Conservation (phyloP, 2,113 vertebrate species). For the Oncorhynchus keta region DNA sequence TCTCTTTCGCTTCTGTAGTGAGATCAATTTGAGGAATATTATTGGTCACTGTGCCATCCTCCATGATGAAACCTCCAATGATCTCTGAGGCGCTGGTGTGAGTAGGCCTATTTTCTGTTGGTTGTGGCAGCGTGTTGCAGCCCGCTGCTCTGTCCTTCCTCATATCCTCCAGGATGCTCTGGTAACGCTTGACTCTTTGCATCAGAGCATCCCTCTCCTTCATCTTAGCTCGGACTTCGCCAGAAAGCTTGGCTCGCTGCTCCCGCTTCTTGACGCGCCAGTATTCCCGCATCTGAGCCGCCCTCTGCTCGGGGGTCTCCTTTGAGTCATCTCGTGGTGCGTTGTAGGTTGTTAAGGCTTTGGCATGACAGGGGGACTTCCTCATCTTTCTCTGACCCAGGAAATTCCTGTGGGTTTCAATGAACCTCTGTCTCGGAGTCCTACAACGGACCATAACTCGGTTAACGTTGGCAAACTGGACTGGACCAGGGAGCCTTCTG, state of each 20-base stretch:
- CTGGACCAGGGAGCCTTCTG: constrained; percentile 27
- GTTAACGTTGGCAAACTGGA: constrained; percentile 27
- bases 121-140: constrained; percentile 27
- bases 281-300: constrained; percentile 72
- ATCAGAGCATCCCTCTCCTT: constrained; percentile 70
- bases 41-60: constrained; percentile 69
- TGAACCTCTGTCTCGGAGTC: constrained; percentile 54
- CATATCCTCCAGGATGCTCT: constrained; percentile 66
- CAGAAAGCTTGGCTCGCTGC: constrained; percentile 74
- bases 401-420: constrained; percentile 56
- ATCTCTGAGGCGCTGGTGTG: constrained; percentile 40
- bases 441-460: constrained; percentile 42
- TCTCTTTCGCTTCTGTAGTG: constrained; percentile 2
- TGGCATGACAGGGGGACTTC: constrained; percentile 32
- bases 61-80: constrained; percentile 73
- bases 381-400: constrained; percentile 48
- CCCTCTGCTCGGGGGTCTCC: constrained; percentile 65
- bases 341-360: constrained; percentile 25
- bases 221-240: constrained; percentile 58
- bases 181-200: constrained; percentile 66
- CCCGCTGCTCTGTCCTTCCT: constrained; percentile 43
- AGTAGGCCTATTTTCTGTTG: constrained; percentile 18
- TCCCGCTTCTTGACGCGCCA: constrained; percentile 77
- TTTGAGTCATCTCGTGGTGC: constrained; percentile 42
- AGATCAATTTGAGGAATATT: constrained; percentile 46